Evolutionary conservation across 1,140 invertebrate species (phyloP).

Genomic region (Portunus trituberculatus): DNA sequence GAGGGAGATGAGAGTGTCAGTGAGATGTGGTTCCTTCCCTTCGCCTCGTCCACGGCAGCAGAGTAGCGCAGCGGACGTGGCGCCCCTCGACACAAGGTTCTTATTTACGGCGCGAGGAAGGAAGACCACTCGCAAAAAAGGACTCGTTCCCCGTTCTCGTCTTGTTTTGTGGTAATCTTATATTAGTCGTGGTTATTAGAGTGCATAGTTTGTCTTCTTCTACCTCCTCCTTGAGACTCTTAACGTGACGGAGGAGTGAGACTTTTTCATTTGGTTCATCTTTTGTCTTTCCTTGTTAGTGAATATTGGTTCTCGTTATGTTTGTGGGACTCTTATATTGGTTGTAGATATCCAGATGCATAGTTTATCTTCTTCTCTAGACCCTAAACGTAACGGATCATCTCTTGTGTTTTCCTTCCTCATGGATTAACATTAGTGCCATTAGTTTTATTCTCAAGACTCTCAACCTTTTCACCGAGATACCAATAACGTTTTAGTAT

Average conservation of each 20-base stretch:
- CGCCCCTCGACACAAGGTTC: neutral
- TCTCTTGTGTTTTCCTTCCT: too few relatives aligned
- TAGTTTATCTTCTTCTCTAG: neutral
- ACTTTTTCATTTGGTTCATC: neutral
- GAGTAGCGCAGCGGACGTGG: neutral
- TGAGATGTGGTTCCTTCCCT: too few relatives aligned
- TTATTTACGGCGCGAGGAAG: neutral
- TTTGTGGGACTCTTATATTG: neutral
- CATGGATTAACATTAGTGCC: too few relatives aligned
- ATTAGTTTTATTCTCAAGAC: too few relatives aligned
- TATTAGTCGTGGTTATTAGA: neutral
- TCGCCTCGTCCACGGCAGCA: too few relatives aligned
- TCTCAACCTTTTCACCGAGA: too few relatives aligned
- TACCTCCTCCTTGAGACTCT: neutral
- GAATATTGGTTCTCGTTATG: too few relatives aligned
- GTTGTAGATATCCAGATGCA: neutral
- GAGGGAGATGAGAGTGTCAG: too few relatives aligned
- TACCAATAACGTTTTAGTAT: too few relatives aligned
- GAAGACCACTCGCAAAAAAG: neutral
- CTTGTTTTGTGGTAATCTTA: neutral
- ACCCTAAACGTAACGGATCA: neutral
- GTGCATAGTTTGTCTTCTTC: neutral
- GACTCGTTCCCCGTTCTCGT: too few relatives aligned
- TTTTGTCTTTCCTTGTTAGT: neutral
- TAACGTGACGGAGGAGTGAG: neutral